Evolutionary conservation across 2,113 vertebrate species (phyloP).

Genomic region (Leuciscus idus): DNA sequence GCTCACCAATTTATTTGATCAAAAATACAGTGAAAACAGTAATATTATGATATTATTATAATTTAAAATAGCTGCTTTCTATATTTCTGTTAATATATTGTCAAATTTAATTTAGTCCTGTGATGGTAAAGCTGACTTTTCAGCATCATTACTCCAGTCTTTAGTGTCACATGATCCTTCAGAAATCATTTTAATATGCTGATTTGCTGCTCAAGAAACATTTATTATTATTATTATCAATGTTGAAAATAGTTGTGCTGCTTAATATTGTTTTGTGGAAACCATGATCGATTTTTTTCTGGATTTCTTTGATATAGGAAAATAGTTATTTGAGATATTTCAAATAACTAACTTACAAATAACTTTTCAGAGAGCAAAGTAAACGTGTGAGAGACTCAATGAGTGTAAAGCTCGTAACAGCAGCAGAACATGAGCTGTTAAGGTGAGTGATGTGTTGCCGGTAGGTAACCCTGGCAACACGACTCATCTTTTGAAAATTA

Average conservation of each 20-base stretch:
- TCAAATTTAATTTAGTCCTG: neutral
- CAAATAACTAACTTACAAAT: too few relatives aligned
- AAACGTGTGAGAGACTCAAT: slow-evolving; percentile 9
- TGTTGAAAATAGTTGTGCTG: too few relatives aligned
- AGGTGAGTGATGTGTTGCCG: slow-evolving; percentile 50
- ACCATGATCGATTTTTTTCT: too few relatives aligned
- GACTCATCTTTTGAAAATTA: slow-evolving; percentile 42
- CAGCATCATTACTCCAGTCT: neutral
- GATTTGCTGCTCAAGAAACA: too few relatives aligned
- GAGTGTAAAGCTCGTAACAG: slow-evolving; percentile 15
- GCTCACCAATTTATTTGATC: neutral
- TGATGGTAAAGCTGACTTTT: neutral
- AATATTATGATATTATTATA: neutral
- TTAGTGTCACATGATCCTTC: neutral
- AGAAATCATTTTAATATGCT: too few relatives aligned
- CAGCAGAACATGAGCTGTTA: slow-evolving; percentile 34
- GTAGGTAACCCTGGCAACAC: slow-evolving; percentile 49
- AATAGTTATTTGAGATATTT: too few relatives aligned
- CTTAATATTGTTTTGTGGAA: too few relatives aligned
- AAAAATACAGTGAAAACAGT: neutral
- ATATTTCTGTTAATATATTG: neutral
- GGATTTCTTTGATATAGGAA: too few relatives aligned
- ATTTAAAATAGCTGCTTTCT: neutral
- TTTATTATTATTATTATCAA: too few relatives aligned
- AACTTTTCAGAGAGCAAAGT: neutral